These are phyloP conservation scores for Drosophila glabriapex DNA, from an alignment of 2,888 invertebrate genomes.

Conservation along the genomic window DNA sequence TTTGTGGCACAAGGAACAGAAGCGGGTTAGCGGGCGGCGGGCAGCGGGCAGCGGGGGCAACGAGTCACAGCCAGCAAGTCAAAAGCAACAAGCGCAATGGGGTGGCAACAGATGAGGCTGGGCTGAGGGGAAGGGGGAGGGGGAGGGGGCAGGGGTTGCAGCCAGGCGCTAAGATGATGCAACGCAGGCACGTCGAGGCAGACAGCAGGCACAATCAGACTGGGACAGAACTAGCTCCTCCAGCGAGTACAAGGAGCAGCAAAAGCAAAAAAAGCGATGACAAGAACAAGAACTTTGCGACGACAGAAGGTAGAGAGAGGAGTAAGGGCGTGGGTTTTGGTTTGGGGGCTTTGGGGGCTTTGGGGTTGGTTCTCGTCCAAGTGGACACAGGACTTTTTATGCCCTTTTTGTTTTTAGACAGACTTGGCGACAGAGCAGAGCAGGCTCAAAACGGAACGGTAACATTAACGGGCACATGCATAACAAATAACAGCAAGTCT, in stretches of 20 bases:
- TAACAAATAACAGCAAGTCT: conserved; percentile 59
- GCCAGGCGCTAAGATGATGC: conserved; percentile 59
- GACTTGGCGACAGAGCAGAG: conserved; percentile 21
- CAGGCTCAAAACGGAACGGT: conserved; percentile 44
- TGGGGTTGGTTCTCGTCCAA: conserved; percentile 20
- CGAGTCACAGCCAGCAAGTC: conserved; percentile 40
- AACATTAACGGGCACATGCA: conserved; percentile 66
- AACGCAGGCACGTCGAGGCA: conserved; percentile 64
- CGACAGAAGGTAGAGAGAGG: conserved; percentile 20
- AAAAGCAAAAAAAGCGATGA: conserved; percentile 7
- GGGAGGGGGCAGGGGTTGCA: conserved; percentile 24
- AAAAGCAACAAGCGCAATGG: conserved; percentile 68
- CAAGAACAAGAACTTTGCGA: conserved; percentile 45
- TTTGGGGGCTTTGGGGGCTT: background rate
- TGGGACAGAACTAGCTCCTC: conserved; percentile 21
- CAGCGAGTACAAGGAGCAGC: background rate
- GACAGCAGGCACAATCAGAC: conserved; percentile 1
- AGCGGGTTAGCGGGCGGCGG: conserved; percentile 41
- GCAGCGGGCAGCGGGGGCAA: conserved; percentile 22
- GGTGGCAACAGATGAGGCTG: conserved; percentile 17
- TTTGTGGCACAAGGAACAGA: conserved; percentile 60
- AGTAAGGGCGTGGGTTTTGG: background rate
- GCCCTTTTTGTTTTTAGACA: conserved; percentile 43
- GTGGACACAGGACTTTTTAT: conserved; percentile 49
- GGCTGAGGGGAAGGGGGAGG: background rate